Percentiles rank a stretch among this genome's conserved stretches.
phyloP scores from a whole-genome alignment of 2,113 vertebrate genomes.

The Melanerpes formicivorus region DNA sequence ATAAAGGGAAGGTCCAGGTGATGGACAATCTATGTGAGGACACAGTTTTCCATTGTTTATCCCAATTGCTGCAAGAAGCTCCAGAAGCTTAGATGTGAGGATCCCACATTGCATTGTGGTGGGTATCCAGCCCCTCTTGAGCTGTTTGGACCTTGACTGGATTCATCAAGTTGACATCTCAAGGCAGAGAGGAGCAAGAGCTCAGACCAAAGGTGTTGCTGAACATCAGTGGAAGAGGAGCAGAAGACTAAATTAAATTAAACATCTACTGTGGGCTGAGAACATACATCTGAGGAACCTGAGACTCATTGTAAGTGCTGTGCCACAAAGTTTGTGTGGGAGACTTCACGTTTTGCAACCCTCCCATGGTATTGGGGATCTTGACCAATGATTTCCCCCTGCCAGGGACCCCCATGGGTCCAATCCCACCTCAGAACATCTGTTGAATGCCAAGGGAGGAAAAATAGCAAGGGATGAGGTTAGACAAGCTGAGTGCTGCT shows the following conservation, averaged over 20 bases:
- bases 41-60: background rate
- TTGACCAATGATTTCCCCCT: background rate
- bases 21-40: background rate
- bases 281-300: background rate
- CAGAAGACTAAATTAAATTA: background rate
- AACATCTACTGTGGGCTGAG: background rate
- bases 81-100: background rate
- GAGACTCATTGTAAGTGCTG: background rate
- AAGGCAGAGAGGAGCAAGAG: background rate
- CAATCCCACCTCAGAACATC: background rate
- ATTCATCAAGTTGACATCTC: background rate
- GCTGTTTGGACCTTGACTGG: background rate
- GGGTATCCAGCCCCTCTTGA: background rate
- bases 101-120: no score
- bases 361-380: background rate
- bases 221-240: background rate
- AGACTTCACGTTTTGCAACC: background rate
- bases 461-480: background rate
- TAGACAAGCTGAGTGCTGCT: background rate
- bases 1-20: background rate
- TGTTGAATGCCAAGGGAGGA: background rate
- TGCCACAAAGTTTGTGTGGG: background rate
- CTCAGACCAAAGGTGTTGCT: fast-evolving
- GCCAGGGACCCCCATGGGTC: background rate
- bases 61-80: background rate